Base-by-base conservation (phyloP, 2,113 vertebrate species). In the Anas platyrhynchos region DNA sequence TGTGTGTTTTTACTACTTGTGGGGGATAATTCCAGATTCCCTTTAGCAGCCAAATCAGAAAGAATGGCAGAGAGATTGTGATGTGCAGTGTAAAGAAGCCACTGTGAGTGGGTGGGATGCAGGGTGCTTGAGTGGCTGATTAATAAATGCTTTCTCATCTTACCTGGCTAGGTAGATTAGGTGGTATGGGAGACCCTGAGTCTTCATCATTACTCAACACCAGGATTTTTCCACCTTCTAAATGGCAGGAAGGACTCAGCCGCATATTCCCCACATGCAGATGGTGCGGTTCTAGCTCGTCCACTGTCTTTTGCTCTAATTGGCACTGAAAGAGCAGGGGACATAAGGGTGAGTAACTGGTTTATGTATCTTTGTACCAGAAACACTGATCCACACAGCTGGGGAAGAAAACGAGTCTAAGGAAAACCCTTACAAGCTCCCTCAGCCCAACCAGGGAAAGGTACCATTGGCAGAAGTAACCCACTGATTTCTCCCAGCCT, bases 31-130 rank as follows among this genome's bases (percentile, higher is more conserved):
- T 83, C 36, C 21, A 4, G 48, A 1, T 9, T 61, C 63, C 31
- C 34, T 4, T 50, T 9, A 68, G 83, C 66, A 86, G 75, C 68
- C 55, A 74, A 14, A 2, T 2, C 59, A 72, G 54, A 58, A 14
- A 52, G 50, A 63, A 25, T 56, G 15, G n/a, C 83, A 56, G 58
- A 11, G 8, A 27, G 66, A 34, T 34, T 44, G 36, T 2, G 17
- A 83, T 52, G 41, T 32, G 48, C 15, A 2, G 1, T 5, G 36
- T 55, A 12, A 69, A 29, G 2, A 22, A 1, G 0, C n/a, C n/a
- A 3, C 20, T 0, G 27, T 5, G 44, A 11, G 29, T 27, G 69
- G 1, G 3, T 52, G 52, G 55, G 73, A 20, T 25, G 23, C n/a
- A 41, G 46, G 50, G 22, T 27, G 25, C 36, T 63, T 2, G 15